A percentile compares a stretch with the other conserved stretches of the same genome.
Conservation (phyloP, 1,140 invertebrate genomes). For the Charaxes varanes region DNA sequence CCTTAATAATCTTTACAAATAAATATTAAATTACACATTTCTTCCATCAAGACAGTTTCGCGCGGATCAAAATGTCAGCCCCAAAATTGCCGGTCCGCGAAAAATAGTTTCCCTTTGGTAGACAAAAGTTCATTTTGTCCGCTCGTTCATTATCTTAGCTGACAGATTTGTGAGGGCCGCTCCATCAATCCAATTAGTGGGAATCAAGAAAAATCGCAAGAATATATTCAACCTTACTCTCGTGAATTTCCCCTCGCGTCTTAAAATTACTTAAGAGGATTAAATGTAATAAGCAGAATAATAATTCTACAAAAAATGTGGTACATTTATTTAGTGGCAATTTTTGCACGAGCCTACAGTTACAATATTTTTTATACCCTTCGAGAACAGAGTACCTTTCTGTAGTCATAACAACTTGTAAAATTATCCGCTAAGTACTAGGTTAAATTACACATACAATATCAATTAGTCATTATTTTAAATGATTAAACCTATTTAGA, state of each 20-base stretch:
- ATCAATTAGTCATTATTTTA: too few relatives aligned
- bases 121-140: constrained; percentile 47
- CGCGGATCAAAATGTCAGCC: constrained; percentile 12
- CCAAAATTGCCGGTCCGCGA: constrained; percentile 11
- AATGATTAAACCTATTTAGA: too few relatives aligned
- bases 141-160: constrained; percentile 54
- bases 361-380: too few relatives aligned
- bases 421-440: too few relatives aligned
- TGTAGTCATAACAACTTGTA: too few relatives aligned
- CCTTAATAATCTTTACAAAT: too few relatives aligned
- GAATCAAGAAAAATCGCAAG: constrained; percentile 45
- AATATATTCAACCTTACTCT: constrained; percentile 11
- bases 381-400: too few relatives aligned
- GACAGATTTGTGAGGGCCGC: constrained; percentile 53
- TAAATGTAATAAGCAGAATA: constrained; percentile 5
- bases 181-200: constrained; percentile 62
- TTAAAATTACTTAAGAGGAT: constrained; percentile 9
- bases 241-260: constrained; percentile 5
- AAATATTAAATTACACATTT: too few relatives aligned
- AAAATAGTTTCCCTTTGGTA: constrained; percentile 37
- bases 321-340: constrained; percentile 16
- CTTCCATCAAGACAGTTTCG: too few relatives aligned
- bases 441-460: too few relatives aligned
- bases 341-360: too few relatives aligned
- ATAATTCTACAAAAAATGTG: constrained; percentile 2